These are phyloP conservation scores for Varecia variegata DNA, from an alignment of 2,797 vertebrate species.

Conservation along the genomic window DNA sequence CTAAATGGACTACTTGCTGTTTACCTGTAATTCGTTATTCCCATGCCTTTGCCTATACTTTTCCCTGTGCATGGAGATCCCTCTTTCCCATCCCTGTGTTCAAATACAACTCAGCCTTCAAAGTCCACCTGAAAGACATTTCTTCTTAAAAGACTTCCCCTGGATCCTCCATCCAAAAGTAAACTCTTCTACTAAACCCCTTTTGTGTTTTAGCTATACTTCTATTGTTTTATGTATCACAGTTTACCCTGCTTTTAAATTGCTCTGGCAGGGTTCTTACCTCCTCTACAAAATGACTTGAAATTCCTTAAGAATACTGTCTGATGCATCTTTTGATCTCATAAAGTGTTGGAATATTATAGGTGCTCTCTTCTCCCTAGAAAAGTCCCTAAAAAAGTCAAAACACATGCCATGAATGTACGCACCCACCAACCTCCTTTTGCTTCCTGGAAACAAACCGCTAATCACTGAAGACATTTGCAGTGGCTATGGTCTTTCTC, in stretches of 20 bases:
- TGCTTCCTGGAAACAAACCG: background rate
- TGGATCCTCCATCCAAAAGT: background rate
- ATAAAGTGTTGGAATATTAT: background rate
- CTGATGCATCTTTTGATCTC: background rate
- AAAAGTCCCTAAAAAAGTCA: background rate
- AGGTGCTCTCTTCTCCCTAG: background rate
- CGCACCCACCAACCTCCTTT: background rate
- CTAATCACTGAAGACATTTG: background rate
- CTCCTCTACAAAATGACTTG: slow-evolving; percentile 1
- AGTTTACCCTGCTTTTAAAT: background rate
- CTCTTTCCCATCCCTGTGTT: background rate
- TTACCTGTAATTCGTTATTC: background rate
- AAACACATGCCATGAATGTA: background rate
- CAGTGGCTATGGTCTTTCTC: background rate
- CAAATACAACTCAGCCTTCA: background rate
- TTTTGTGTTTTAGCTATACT: background rate
- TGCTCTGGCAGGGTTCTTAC: background rate
- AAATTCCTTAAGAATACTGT: background rate
- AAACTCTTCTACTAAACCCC: background rate
- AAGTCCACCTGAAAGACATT: background rate
- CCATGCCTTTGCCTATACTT: background rate
- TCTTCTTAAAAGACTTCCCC: background rate
- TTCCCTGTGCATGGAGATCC: background rate
- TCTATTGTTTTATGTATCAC: background rate
- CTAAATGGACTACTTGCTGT: background rate